Base-by-base conservation (phyloP, 2,888 invertebrate species). In the Nephrocerus scutellatus region DNA sequence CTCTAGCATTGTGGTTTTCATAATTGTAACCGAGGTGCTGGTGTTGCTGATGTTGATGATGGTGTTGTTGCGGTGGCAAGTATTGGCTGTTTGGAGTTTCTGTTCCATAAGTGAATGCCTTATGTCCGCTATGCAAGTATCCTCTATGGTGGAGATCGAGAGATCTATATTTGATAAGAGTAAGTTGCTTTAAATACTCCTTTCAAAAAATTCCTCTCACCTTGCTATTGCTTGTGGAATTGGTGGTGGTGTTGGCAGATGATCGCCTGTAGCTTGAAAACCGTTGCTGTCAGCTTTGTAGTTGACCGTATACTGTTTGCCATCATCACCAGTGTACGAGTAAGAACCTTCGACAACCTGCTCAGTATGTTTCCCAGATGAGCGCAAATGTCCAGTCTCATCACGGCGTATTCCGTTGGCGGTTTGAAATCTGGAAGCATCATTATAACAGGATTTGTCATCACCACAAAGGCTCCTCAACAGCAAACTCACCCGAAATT, bases 201-300 rank as follows among this genome's bases (percentile, higher is more conserved):
- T 52, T n/a, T n/a, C n/a, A n/a, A n/a, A n/a, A 43, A 48, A 56
- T 55, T 51, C 39, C 48, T 19, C 42, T 36, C 35, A 53, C 52
- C 50, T 47, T 47, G 44, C 41, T 37, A 51, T 52, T 18, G 47
- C 51, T 39, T 47, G 77, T 21, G 84, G 84, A 50, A 84, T 72
- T 16, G 84, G 82, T 24, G 84, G 84, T 6, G 84, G 76, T 21
- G 82, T 82, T 25, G 86, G 85, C 51, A 85, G 66, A 63, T 85
- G 85, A 26, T 82, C 82, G 35, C 85, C 85, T 53, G 76, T 75
- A 9, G 84, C 81, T 56, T 80, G 76, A 67, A 83, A 86, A 40
- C 85, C 85, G 57, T 80, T 82, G 51, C 80, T 79, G 60, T 85
- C 84, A 36, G 84, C 84, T 39, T 80, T 74, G 57, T 84, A 84